A percentile compares a stretch with the other conserved stretches of the same genome.
Evolutionary conservation across 2,888 invertebrate genomes (phyloP).

Genomic region (Periphyllus acericola): DNA sequence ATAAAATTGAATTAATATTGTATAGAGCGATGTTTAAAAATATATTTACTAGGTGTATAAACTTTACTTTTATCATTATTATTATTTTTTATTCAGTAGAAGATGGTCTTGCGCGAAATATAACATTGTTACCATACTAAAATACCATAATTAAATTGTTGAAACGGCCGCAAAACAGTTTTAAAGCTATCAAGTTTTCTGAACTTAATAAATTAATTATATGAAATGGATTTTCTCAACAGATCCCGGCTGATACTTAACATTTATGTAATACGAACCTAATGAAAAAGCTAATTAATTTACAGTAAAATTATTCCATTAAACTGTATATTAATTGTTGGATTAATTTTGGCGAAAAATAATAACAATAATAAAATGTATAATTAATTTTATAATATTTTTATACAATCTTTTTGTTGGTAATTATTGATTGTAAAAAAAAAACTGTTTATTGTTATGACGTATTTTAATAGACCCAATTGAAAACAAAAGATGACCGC

Average conservation of each 20-base stretch:
- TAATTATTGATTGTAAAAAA: too few species aligned
- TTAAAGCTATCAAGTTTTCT: neutral
- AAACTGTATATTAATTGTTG: too few species aligned
- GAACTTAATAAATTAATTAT: neutral
- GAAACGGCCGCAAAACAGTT: neutral
- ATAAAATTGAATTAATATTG: slow-evolving; percentile 31
- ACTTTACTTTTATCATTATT: neutral
- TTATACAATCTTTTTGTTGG: too few species aligned
- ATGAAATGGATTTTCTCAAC: neutral
- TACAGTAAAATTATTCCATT: too few species aligned
- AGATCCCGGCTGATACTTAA: neutral
- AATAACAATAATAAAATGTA: too few species aligned
- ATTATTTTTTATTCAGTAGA: neutral
- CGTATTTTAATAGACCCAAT: too few species aligned
- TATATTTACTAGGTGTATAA: slow-evolving; percentile 1
- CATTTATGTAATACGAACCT: neutral
- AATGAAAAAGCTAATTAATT: neutral
- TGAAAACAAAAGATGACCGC: too few species aligned
- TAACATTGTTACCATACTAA: neutral
- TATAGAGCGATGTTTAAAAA: neutral
- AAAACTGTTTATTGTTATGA: too few species aligned
- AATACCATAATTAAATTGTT: slow-evolving; percentile 1
- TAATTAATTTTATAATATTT: too few species aligned
- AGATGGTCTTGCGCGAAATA: neutral
- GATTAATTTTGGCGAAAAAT: too few species aligned